phyloP scores from a whole-genome alignment of 2,113 vertebrate species.

The Xiphorhynchus elegans region DNA sequence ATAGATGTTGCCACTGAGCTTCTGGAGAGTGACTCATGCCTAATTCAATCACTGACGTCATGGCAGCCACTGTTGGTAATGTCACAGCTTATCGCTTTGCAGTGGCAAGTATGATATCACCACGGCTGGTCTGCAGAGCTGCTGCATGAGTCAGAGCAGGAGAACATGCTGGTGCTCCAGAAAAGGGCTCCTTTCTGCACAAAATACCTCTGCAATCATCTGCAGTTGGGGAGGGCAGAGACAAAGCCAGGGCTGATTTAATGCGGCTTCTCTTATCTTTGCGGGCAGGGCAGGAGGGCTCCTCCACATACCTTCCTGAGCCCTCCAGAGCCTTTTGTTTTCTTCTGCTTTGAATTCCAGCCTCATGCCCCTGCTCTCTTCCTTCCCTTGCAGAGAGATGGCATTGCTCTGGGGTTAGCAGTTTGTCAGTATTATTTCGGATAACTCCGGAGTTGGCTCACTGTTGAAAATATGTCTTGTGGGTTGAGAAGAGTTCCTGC shows the following conservation, averaged over 20 bases:
- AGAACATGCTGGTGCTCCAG: constrained; percentile 28
- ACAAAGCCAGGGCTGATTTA: constrained; percentile 18
- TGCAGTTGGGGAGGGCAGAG: neutral
- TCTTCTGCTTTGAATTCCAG: constrained; percentile 43
- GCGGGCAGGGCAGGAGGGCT: constrained; percentile 32
- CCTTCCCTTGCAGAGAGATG: neutral
- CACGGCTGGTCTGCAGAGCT: neutral
- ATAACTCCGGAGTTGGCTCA: constrained; percentile 1
- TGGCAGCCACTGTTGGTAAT: constrained; percentile 52
- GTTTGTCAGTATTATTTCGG: constrained; percentile 49
- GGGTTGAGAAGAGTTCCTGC: constrained; percentile 56
- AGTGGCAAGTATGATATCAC: constrained; percentile 45
- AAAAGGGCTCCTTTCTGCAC: constrained; percentile 24
- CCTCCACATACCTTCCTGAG: constrained; percentile 38
- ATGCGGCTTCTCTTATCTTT: constrained; percentile 44
- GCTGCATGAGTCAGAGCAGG: constrained; percentile 39
- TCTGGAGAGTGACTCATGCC: constrained; percentile 59
- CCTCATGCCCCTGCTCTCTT: neutral
- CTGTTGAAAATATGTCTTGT: constrained; percentile 44
- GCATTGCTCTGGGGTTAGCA: constrained; percentile 34
- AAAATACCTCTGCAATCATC: constrained; percentile 59
- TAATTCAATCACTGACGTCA: constrained; percentile 57
- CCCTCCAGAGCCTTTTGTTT: constrained; percentile 51
- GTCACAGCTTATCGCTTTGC: constrained; percentile 54
- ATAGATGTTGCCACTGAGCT: constrained; percentile 37